Evolutionary conservation across 2,888 invertebrate species (phyloP).

Genomic region (Copidosoma aretas): DNA sequence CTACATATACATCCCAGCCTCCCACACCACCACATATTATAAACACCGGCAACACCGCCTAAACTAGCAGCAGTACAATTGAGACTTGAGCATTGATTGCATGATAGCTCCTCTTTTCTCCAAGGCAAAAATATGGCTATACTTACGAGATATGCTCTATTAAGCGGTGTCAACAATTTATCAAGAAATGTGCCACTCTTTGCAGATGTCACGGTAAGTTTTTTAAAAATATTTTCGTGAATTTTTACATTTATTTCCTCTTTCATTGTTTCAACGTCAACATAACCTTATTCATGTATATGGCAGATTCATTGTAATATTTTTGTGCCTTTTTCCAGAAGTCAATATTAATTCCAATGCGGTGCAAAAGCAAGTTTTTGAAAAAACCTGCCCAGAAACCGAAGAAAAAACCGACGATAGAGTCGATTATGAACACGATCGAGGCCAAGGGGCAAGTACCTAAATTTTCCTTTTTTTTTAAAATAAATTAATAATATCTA

Average conservation of each 20-base stretch:
- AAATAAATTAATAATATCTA: too few species aligned
- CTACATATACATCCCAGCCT: too few species aligned
- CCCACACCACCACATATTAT: too few species aligned
- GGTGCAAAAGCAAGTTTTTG: constrained; percentile 20
- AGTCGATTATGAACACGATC: constrained; percentile 51
- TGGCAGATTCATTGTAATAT: too few species aligned
- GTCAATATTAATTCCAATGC: constrained; percentile 25
- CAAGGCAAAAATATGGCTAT: constrained; percentile 64
- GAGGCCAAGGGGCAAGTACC: constrained; percentile 56
- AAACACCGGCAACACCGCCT: too few species aligned
- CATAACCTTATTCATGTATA: constrained; percentile 18
- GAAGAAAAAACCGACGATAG: constrained; percentile 43
- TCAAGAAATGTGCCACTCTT: background rate
- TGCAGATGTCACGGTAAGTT: background rate
- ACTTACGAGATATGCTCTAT: constrained; percentile 66
- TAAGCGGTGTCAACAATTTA: background rate
- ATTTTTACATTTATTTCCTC: background rate
- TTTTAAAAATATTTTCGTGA: background rate
- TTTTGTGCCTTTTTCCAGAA: constrained; percentile 4
- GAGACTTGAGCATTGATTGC: too few species aligned
- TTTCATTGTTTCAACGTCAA: background rate
- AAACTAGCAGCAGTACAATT: too few species aligned
- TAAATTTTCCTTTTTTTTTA: constrained; percentile 73
- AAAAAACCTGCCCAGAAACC: constrained; percentile 36
- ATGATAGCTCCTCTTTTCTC: too few species aligned